Evolutionary conservation across 2,797 vertebrate genomes (phyloP).

Genomic region (Ctenopoma kingsleyae): DNA sequence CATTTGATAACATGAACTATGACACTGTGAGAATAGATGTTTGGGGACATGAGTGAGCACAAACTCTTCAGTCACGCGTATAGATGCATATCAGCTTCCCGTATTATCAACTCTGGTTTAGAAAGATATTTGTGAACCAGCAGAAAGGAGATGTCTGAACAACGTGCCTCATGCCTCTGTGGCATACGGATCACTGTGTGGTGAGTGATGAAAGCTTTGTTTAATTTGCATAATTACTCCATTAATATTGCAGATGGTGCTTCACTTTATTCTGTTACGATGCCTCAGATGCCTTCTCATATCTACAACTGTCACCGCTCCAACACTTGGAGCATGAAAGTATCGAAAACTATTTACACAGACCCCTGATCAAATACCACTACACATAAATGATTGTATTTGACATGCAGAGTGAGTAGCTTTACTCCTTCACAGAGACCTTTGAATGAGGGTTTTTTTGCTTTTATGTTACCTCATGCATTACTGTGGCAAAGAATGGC

Average conservation of each 20-base stretch:
- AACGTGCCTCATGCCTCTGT: constrained; percentile 36
- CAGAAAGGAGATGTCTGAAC: constrained; percentile 35
- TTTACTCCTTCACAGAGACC: constrained; percentile 27
- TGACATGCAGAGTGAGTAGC: constrained; percentile 27
- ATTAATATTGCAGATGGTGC: constrained; percentile 54
- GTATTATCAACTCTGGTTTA: constrained; percentile 26
- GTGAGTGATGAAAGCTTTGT: constrained; percentile 45
- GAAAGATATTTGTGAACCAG: constrained; percentile 46
- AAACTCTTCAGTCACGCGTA: constrained; percentile 17
- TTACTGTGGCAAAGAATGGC: neutral
- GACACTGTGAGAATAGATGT: constrained; percentile 24
- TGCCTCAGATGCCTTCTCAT: constrained; percentile 31
- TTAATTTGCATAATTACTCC: constrained; percentile 56
- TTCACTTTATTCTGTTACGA: constrained; percentile 45
- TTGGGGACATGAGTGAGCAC: constrained; percentile 18
- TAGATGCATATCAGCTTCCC: constrained; percentile 19
- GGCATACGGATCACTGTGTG: constrained; percentile 34
- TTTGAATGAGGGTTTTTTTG: constrained; percentile 14
- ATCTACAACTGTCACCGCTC: constrained; percentile 23
- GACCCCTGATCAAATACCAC: constrained; percentile 11
- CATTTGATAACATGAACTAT: constrained; percentile 21
- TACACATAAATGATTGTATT: constrained; percentile 13
- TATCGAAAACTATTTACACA: constrained; percentile 16
- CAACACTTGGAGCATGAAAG: constrained; percentile 20
- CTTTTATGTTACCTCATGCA: constrained; percentile 14